These are phyloP conservation scores for Manis pentadactyla DNA, from an alignment of 2,797 vertebrate genomes.

Conservation along the genomic window DNA sequence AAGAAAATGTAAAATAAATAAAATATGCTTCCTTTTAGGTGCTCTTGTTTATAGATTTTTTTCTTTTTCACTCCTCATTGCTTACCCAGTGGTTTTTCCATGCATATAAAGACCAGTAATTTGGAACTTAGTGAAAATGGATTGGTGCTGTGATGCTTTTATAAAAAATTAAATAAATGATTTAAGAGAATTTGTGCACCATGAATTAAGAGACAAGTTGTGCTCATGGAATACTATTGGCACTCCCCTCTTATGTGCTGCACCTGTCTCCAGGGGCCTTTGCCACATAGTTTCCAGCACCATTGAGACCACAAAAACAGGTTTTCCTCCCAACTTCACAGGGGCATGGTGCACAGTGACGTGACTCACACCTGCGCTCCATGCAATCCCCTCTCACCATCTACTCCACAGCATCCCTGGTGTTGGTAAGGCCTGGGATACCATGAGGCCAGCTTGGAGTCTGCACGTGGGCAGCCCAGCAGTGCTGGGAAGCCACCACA, in stretches of 20 bases:
- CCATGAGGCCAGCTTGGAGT: background rate
- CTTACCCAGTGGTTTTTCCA: background rate
- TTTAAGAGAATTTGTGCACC: background rate
- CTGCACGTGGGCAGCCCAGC: background rate
- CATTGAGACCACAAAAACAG: rapidly evolving
- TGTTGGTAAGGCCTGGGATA: background rate
- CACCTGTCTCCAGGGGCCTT: rapidly evolving
- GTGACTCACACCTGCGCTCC: background rate
- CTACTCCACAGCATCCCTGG: background rate
- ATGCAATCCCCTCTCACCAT: background rate
- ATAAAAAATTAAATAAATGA: background rate
- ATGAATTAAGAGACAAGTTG: background rate
- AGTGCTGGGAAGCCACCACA: background rate
- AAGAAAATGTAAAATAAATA: background rate
- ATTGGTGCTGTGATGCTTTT: background rate
- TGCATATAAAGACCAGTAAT: background rate
- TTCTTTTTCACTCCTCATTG: background rate
- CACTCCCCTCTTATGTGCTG: background rate
- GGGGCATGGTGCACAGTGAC: background rate
- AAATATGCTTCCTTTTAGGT: background rate
- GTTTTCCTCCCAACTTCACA: background rate
- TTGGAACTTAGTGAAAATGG: background rate
- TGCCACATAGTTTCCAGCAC: rapidly evolving
- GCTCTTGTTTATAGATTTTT: background rate
- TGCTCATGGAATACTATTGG: rapidly evolving